Evolutionary conservation across 2,113 vertebrate species (phyloP).

Genomic region (Piaya cayana): DNA sequence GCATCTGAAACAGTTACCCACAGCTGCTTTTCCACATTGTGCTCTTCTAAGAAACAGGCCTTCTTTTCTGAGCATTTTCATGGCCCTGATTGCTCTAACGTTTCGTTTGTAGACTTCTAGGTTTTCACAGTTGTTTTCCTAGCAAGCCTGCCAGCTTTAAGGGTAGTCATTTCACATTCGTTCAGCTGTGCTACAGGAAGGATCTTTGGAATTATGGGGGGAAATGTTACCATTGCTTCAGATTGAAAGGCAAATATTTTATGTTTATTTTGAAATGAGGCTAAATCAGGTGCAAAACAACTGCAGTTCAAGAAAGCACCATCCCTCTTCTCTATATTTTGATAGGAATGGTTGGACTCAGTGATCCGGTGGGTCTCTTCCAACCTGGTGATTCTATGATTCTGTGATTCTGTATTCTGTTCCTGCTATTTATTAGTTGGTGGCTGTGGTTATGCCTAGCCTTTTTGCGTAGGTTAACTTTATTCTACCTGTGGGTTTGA

Average conservation of each 20-base stretch:
- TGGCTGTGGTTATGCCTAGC: background rate
- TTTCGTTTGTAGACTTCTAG: slow-evolving; percentile 63
- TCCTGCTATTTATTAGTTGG: background rate
- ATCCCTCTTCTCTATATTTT: background rate
- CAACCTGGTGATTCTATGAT: too few species aligned
- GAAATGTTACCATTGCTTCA: background rate
- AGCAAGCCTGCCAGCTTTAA: slow-evolving; percentile 8
- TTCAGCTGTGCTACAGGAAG: background rate
- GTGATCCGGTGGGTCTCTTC: too few species aligned
- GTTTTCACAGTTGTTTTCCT: slow-evolving; percentile 62
- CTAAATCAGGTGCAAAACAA: background rate
- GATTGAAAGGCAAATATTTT: background rate
- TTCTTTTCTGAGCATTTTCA: background rate
- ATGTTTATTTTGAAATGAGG: background rate
- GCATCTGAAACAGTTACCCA: background rate
- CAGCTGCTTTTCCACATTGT: background rate
- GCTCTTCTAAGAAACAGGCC: background rate
- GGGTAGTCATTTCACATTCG: background rate
- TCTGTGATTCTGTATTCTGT: too few species aligned
- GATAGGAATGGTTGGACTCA: too few species aligned
- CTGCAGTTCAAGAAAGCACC: background rate
- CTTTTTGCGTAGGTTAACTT: background rate
- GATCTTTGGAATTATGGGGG: background rate
- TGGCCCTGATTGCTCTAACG: background rate
- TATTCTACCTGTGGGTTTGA: background rate